Percentiles rank a stretch among this genome's conserved stretches.
Conservation (phyloP, 1,140 invertebrate genomes). For the Reticulitermes speratus region DNA sequence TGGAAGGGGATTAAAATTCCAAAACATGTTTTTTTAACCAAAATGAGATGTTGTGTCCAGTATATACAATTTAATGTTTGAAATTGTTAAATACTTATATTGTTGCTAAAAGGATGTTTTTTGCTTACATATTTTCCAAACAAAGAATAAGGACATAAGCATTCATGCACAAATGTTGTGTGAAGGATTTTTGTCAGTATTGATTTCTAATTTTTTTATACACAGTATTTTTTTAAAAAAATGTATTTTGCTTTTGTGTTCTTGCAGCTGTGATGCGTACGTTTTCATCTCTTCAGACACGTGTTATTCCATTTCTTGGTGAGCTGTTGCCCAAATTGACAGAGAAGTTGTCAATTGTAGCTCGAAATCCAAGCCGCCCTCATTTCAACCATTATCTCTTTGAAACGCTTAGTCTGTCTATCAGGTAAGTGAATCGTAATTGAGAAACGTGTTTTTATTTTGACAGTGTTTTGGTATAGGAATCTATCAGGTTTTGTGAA, state of each 20-base stretch:
- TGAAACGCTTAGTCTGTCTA: slow-evolving; percentile 85
- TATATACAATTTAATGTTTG: too few species aligned
- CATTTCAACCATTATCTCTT: slow-evolving; percentile 98
- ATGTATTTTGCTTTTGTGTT: neutral
- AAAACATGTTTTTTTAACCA: too few species aligned
- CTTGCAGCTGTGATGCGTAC: slow-evolving; percentile 82
- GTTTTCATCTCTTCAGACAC: slow-evolving; percentile 77
- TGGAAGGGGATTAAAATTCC: too few species aligned
- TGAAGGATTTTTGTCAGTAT: neutral
- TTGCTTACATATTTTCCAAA: too few species aligned
- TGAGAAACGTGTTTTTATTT: slow-evolving; percentile 7
- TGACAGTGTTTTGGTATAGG: neutral
- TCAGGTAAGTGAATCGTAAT: slow-evolving; percentile 59
- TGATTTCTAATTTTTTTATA: neutral
- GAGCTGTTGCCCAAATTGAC: slow-evolving; percentile 81
- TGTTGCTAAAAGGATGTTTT: too few species aligned
- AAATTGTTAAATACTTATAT: too few species aligned
- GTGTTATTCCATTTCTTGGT: slow-evolving; percentile 76
- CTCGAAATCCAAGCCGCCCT: slow-evolving; percentile 93
- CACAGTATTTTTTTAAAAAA: neutral
- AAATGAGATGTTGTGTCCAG: too few species aligned
- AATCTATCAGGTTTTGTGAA: neutral
- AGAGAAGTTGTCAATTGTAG: slow-evolving; percentile 76
- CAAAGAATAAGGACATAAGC: neutral
- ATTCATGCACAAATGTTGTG: neutral